These are phyloP conservation scores for Syrphus vitripennis DNA, from an alignment of 2,888 invertebrate species.

Conservation along the genomic window DNA sequence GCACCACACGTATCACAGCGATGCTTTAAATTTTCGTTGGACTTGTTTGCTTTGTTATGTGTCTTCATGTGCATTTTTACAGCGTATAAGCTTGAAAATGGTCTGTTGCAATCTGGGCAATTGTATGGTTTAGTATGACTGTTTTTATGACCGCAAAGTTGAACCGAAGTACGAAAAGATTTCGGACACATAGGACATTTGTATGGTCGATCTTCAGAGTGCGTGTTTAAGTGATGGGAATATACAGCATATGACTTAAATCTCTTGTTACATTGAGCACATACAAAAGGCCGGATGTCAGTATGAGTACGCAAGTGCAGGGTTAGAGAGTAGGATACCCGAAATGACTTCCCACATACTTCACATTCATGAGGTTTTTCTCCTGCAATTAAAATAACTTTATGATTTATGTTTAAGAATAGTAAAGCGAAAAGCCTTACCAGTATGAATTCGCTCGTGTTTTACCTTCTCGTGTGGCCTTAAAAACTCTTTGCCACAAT, in stretches of 20 bases:
- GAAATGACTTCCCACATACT: conserved; percentile 90
- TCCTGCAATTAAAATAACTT: conserved; percentile 78
- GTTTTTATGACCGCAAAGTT: conserved; percentile 90
- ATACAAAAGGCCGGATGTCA: conserved; percentile 89
- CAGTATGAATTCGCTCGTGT: conserved; percentile 92
- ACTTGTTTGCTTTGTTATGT: conserved; percentile 83
- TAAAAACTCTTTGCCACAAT: conserved; percentile 87
- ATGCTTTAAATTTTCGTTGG: conserved; percentile 85
- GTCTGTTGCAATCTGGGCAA: conserved; percentile 89
- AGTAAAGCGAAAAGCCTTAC: conserved; percentile 74
- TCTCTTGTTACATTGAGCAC: conserved; percentile 86
- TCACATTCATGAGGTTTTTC: conserved; percentile 91
- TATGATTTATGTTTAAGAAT: background rate
- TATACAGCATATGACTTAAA: conserved; percentile 91
- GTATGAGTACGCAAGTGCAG: conserved; percentile 91
- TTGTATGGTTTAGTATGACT: conserved; percentile 91
- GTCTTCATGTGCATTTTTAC: conserved; percentile 89
- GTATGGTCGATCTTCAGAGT: conserved; percentile 89
- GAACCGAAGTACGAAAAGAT: conserved; percentile 90
- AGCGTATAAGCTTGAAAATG: conserved; percentile 90
- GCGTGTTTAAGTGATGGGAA: conserved; percentile 89
- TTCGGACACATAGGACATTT: conserved; percentile 90
- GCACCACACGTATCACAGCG: conserved; percentile 88
- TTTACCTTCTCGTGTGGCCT: conserved; percentile 92
- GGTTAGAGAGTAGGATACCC: conserved; percentile 90